A percentile compares a stretch with the other conserved stretches of the same genome.
Evolutionary conservation across 2,797 vertebrate genomes (phyloP).

Genomic region (Columba guinea): DNA sequence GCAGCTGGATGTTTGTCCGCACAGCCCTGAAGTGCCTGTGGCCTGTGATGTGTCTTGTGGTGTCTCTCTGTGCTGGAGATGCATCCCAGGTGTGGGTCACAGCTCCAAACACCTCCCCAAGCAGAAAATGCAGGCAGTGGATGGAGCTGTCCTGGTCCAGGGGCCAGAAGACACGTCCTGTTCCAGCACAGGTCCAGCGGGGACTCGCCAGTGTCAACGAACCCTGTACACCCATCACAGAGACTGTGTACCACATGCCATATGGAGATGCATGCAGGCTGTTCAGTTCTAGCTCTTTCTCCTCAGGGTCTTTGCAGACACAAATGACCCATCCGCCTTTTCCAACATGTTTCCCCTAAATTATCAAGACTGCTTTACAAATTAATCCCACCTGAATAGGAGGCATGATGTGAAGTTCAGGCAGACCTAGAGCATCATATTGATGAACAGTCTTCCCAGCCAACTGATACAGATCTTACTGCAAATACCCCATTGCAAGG

Average conservation of each 20-base stretch:
- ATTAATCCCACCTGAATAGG: not conserved
- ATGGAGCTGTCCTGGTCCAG: not conserved
- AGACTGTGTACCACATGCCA: not conserved
- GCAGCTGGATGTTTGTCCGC: not conserved
- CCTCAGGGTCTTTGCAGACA: not conserved
- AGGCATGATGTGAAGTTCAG: not conserved
- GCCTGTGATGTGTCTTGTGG: not conserved
- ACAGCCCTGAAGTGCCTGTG: not conserved
- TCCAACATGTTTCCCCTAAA: not conserved
- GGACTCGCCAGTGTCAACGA: not conserved
- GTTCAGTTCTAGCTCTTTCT: not conserved
- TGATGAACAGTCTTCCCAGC: not conserved
- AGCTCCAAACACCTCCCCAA: not conserved
- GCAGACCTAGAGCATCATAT: not conserved
- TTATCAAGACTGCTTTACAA: not conserved
- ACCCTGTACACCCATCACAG: not conserved
- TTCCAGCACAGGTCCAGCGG: not conserved
- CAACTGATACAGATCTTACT: fast-evolving
- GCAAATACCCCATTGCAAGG: not conserved
- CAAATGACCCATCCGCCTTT: not conserved
- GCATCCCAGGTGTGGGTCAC: not conserved
- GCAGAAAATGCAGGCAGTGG: not conserved
- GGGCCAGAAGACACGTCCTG: not conserved
- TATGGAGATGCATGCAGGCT: not conserved
- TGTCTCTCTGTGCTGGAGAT: not conserved